These are phyloP conservation scores for Telmatochromis sp. DNA, from an alignment of 2,113 vertebrate genomes.

Conservation along the genomic window DNA sequence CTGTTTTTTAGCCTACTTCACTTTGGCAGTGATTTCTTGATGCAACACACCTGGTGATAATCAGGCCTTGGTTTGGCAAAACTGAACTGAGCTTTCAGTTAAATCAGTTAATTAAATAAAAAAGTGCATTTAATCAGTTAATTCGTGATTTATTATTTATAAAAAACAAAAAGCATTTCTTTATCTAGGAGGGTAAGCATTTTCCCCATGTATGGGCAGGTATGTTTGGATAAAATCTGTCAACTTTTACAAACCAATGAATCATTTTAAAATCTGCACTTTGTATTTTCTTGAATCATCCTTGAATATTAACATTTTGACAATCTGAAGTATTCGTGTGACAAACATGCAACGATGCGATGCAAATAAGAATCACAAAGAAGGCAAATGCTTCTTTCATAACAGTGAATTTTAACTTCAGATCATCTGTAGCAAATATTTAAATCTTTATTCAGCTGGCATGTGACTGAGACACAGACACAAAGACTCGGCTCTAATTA, in stretches of 20 bases:
- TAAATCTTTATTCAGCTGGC: not conserved
- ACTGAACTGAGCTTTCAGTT: not conserved
- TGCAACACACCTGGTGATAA: not conserved
- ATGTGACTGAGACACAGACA: not conserved
- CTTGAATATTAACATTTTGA: not conserved
- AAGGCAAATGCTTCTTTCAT: not conserved
- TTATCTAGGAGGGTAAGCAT: not conserved
- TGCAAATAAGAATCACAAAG: not conserved
- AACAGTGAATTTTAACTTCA: not conserved
- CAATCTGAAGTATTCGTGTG: not conserved
- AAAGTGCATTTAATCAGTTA: not conserved
- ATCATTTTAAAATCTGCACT: not conserved
- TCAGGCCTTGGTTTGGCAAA: not conserved
- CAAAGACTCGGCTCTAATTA: not conserved
- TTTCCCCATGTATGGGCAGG: not conserved
- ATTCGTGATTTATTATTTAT: rapidly evolving
- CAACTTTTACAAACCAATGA: not conserved
- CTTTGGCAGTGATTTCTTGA: not conserved
- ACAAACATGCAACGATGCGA: rapidly evolving
- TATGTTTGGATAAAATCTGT: not conserved
- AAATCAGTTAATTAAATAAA: not conserved
- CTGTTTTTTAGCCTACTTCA: not conserved
- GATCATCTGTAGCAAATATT: not conserved
- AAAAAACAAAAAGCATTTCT: not conserved
- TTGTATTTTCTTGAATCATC: not conserved